Evolutionary conservation across 2,797 vertebrate genomes (phyloP).

Genomic region (Eulemur coronatus): DNA sequence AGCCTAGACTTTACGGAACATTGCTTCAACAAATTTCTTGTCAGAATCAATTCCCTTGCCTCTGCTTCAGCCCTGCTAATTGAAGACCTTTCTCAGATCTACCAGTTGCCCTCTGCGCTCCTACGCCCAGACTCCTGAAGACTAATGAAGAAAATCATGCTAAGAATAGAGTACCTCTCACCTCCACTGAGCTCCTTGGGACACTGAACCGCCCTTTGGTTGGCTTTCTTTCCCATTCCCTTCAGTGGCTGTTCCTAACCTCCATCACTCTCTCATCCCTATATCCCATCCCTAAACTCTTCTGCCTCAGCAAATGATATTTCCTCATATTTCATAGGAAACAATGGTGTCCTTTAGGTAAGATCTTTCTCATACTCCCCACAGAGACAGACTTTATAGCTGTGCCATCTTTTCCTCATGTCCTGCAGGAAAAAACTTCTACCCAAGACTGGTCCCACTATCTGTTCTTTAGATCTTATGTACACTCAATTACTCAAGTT

Average conservation of each 20-base stretch:
- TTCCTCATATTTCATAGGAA: neutral
- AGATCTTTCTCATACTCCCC: neutral
- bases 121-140: neutral
- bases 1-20: neutral
- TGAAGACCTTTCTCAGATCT: neutral
- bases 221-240: neutral
- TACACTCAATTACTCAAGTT: neutral
- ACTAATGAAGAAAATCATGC: neutral
- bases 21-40: neutral
- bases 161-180: neutral
- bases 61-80: neutral
- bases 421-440: neutral
- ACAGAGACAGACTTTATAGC: neutral
- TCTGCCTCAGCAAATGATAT: neutral
- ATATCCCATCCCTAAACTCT: neutral
- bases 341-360: neutral
- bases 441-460: neutral
- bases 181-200: neutral
- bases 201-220: neutral
- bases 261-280: neutral
- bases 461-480: neutral
- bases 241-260: neutral
- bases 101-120: too few species aligned
- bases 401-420: neutral
- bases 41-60: neutral